Percentiles rank a stretch among this genome's conserved stretches.
Evolutionary conservation across 1,140 invertebrate genomes (phyloP).

Genomic region (Lerema accius): DNA sequence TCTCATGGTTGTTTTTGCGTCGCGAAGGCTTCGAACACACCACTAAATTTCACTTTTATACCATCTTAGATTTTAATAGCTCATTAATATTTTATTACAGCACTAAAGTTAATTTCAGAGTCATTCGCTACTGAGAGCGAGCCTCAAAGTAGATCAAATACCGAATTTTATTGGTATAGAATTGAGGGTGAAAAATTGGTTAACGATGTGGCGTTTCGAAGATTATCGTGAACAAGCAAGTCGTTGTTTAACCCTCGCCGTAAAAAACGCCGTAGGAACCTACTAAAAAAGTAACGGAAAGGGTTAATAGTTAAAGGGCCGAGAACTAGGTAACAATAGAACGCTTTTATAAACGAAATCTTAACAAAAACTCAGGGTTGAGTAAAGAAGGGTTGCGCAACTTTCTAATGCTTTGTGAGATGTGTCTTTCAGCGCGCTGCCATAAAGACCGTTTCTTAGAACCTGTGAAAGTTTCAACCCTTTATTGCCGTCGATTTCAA

Average conservation of each 20-base stretch:
- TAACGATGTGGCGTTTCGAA: conserved; percentile 33
- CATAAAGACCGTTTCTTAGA: conserved; percentile 62
- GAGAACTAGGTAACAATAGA: conserved; percentile 57
- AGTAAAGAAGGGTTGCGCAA: conserved; percentile 77
- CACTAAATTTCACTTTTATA: conserved; percentile 79
- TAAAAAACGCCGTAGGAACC: conserved; percentile 15
- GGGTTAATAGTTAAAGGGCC: conserved; percentile 66
- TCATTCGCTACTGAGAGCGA: conserved; percentile 71
- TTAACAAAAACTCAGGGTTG: conserved; percentile 56
- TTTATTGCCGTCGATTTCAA: conserved; percentile 36
- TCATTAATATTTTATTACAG: conserved; percentile 78
- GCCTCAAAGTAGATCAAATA: conserved; percentile 65
- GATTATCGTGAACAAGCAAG: conserved; percentile 41
- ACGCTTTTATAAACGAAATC: conserved; percentile 63
- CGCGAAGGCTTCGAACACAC: conserved; percentile 56
- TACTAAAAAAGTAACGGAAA: conserved; percentile 63
- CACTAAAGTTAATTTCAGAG: conserved; percentile 77
- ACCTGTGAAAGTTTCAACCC: conserved; percentile 68
- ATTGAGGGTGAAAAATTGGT: conserved; percentile 34
- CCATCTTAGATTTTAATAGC: conserved; percentile 79
- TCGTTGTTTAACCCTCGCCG: conserved; percentile 31
- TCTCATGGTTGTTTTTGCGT: conserved; percentile 59
- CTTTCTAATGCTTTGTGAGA: conserved; percentile 80
- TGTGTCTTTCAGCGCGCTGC: conserved; percentile 53
- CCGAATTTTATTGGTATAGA: conserved; percentile 39